Evolutionary conservation across 2,888 invertebrate genomes (phyloP).

Genomic region (Sarcophaga subvicina): DNA sequence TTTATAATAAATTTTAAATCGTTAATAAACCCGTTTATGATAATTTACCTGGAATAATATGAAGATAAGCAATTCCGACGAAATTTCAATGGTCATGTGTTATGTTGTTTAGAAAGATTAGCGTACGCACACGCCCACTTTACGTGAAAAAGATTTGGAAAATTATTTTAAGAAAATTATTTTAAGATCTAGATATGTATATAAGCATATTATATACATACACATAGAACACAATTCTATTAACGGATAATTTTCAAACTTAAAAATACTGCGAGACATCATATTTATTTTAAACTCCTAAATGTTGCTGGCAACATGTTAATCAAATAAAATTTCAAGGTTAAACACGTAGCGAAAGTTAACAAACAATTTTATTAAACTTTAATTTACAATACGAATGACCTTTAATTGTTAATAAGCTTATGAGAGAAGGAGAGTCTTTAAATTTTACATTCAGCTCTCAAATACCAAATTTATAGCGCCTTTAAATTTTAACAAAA

Average conservation of each 20-base stretch:
- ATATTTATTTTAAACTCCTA: too few relatives aligned
- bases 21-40: background rate
- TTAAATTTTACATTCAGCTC: background rate
- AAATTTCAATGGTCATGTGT: conserved; percentile 8
- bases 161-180: background rate
- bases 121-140: conserved; percentile 9
- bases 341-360: background rate
- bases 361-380: background rate
- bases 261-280: too few relatives aligned
- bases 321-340: too few relatives aligned
- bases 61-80: background rate
- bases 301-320: too few relatives aligned
- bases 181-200: background rate
- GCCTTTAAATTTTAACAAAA: too few relatives aligned
- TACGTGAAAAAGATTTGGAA: background rate
- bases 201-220: too few relatives aligned
- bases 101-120: background rate
- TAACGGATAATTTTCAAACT: too few relatives aligned
- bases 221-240: too few relatives aligned
- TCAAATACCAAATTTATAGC: too few relatives aligned
- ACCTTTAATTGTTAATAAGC: conserved; percentile 21
- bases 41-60: background rate
- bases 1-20: background rate
- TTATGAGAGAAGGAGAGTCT: background rate
- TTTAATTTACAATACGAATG: background rate